phyloP scores from a whole-genome alignment of 1,140 invertebrate genomes.

The Megathymus violae region DNA sequence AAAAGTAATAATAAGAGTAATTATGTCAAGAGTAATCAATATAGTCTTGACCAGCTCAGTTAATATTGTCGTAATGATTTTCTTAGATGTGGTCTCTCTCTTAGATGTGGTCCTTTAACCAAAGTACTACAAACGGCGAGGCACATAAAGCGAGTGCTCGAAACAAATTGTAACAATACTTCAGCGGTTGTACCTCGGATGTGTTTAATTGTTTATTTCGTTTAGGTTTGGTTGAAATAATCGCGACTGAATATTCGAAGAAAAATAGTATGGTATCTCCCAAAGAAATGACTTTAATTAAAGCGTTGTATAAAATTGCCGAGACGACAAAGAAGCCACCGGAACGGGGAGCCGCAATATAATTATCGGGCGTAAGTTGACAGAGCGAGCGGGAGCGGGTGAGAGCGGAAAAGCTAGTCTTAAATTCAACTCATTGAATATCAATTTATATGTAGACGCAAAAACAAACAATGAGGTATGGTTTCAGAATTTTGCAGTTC shows the following conservation, averaged over 20 bases:
- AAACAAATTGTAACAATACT: constrained; percentile 20
- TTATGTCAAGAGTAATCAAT: too few relatives aligned
- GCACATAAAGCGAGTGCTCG: constrained; percentile 2
- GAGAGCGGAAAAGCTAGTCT: constrained; percentile 34
- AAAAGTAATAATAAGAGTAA: too few relatives aligned
- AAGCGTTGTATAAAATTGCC: constrained; percentile 55
- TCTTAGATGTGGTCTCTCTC: too few relatives aligned
- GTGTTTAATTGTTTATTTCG: constrained; percentile 20
- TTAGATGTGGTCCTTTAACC: background rate
- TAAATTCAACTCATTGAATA: too few relatives aligned
- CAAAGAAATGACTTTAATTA: constrained; percentile 67
- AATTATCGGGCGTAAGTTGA: constrained; percentile 33
- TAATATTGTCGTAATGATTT: too few relatives aligned
- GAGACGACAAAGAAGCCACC: constrained; percentile 50
- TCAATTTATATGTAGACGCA: too few relatives aligned
- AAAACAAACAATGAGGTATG: too few relatives aligned
- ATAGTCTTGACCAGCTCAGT: too few relatives aligned
- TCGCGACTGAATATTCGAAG: constrained; percentile 37
- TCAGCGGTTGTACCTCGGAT: background rate
- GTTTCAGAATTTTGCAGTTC: too few relatives aligned
- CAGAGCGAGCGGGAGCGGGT: constrained; percentile 22
- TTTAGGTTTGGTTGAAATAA: background rate
- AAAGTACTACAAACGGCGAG: background rate
- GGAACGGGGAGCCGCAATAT: constrained; percentile 40
- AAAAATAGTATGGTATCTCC: constrained; percentile 50